Base-by-base conservation (phyloP, 1,140 invertebrate genomes). In the Ostrea denselamellosa region DNA sequence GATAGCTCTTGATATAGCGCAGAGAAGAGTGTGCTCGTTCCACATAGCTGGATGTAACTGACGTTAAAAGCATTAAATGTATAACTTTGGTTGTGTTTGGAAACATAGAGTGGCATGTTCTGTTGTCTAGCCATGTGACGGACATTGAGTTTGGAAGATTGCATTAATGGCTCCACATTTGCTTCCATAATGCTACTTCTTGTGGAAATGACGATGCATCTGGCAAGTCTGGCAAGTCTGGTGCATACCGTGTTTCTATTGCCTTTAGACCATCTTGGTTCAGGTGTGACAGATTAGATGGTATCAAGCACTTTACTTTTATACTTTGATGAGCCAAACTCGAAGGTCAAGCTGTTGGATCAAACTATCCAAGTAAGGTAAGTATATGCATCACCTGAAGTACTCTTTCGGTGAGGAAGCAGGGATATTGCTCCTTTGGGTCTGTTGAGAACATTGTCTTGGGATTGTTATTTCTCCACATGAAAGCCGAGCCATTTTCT, bases 391-490 rank as follows among this genome's bases (percentile, higher is more conserved):
- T n/a, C 87, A 8, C 25, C 25, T 54, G 52, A 85, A 90, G 62
- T 90, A 90, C 44, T 82, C 28, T 85, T 89, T 83, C n/a, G n/a
- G n/a, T n/a, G n/a, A n/a, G n/a, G n/a, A n/a, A n/a, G n/a, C n/a
- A n/a, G n/a, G n/a, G n/a, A 87, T 56, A 44, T 90, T 90, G 51
- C 34, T 89, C 81, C 88, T 54, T 52, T 90, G 89, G 51, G 86
- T 91, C 85, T 91, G 89, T 22, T 53, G 14, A 19, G 71, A 81
- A 71, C 89, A 90, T 53, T 51, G 68, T 86, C 89, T 71, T 8
- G 89, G 89, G 7, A 87, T 56, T 56, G 87, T 9, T 44, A 91
- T 53, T 51, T 56, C 14, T n/a, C 53, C 14, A 77, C 53, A 71
- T 10, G 87, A 51, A n/a, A 7, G 81, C 53, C 7, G 14, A 65